phyloP scores from a whole-genome alignment of 1,140 invertebrate species.

The Phocides pigmalion region DNA sequence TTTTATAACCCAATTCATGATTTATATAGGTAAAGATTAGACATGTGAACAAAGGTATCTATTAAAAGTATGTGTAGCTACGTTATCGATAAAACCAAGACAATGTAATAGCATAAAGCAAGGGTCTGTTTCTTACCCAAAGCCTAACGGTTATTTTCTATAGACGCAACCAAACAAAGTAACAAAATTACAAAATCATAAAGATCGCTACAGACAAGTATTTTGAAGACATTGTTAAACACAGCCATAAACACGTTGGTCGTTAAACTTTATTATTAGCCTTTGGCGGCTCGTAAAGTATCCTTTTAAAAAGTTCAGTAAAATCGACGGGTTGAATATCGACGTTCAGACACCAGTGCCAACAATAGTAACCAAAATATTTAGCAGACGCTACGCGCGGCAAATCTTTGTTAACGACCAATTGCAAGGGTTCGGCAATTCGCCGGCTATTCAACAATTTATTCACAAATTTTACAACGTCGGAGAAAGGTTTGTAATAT shows the following conservation, averaged over 20 bases:
- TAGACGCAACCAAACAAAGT: conserved; percentile 46
- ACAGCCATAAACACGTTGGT: conserved; percentile 63
- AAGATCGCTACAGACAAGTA: conserved; percentile 42
- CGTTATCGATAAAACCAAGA: conserved; percentile 9
- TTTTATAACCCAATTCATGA: no score
- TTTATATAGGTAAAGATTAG: no score
- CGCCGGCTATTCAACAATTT: conserved; percentile 55
- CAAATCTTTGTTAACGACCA: conserved; percentile 65
- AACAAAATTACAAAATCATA: conserved; percentile 36
- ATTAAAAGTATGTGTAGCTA: not conserved
- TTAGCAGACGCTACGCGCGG: conserved; percentile 53
- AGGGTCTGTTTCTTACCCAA: conserved; percentile 44
- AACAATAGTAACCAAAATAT: conserved; percentile 57
- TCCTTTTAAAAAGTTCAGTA: conserved; percentile 57
- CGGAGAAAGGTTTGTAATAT: conserved; percentile 51
- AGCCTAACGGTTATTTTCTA: conserved; percentile 54
- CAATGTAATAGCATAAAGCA: conserved; percentile 33
- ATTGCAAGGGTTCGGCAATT: conserved; percentile 70
- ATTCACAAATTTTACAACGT: conserved; percentile 56
- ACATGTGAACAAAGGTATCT: no score
- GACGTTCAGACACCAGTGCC: conserved; percentile 44
- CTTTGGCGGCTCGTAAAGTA: conserved; percentile 69
- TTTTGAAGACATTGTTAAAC: conserved; percentile 59
- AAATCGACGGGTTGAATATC: conserved; percentile 68
- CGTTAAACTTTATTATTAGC: conserved; percentile 67